These are phyloP conservation scores for Papilio dardanus DNA, from an alignment of 1,140 invertebrate genomes.

Conservation along the genomic window DNA sequence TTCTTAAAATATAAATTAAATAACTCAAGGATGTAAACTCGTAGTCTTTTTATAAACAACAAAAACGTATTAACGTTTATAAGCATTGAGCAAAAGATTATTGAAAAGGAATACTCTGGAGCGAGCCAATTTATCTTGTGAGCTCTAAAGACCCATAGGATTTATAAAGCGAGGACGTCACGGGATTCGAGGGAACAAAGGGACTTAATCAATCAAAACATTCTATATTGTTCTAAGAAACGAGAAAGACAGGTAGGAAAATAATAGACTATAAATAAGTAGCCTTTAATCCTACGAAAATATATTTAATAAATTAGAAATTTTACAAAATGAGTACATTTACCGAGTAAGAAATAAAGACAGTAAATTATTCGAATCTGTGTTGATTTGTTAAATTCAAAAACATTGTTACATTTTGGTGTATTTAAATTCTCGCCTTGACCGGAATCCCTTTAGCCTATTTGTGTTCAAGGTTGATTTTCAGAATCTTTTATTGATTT, in stretches of 20 bases:
- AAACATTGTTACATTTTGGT: not conserved
- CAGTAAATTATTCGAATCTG: not conserved
- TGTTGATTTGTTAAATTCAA: not conserved
- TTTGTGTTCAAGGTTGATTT: constrained; percentile 21
- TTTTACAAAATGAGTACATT: not conserved
- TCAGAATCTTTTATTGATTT: constrained; percentile 24
- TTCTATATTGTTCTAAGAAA: constrained; percentile 22
- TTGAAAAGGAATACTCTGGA: constrained; percentile 7
- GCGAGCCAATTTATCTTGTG: constrained; percentile 22
- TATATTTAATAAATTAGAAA: not conserved
- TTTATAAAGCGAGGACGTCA: constrained; percentile 21
- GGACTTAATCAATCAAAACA: constrained; percentile 25
- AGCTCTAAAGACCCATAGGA: constrained; percentile 19
- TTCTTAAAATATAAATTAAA: not conserved
- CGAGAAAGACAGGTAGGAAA: not conserved
- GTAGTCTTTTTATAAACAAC: not conserved
- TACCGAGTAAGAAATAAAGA: not conserved
- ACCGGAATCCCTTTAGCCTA: constrained; percentile 20
- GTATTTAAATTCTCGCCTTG: constrained; percentile 6
- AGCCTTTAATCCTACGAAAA: not conserved
- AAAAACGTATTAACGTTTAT: not conserved
- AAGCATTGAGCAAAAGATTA: constrained; percentile 5
- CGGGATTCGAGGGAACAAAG: constrained; percentile 11
- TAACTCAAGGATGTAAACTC: not conserved
- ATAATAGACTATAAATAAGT: not conserved